Percentiles rank a stretch among this genome's conserved stretches.
Conservation (phyloP, 2,113 vertebrate genomes). For the Mirza zaza region DNA sequence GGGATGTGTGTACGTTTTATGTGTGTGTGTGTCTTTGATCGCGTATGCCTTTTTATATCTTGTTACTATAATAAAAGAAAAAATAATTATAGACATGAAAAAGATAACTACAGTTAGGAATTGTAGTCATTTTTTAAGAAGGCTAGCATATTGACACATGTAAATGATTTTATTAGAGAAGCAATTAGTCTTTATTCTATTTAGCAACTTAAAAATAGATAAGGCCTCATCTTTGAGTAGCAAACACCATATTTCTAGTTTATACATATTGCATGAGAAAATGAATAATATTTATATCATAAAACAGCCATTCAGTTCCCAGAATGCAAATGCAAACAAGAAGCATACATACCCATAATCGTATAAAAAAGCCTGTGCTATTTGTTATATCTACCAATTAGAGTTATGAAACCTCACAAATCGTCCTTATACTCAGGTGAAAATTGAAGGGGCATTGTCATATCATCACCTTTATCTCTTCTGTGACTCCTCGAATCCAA, state of each 20-base stretch:
- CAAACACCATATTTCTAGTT: not conserved
- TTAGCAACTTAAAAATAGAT: slow-evolving; percentile 13
- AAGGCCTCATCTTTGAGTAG: not conserved
- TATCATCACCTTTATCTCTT: not conserved
- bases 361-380: not conserved
- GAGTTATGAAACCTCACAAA: not conserved
- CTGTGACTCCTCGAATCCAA: not conserved
- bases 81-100: not conserved
- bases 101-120: not conserved
- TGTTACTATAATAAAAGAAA: not conserved
- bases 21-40: not conserved
- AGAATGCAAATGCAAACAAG: not conserved
- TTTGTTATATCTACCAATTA: not conserved
- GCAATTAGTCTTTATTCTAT: not conserved
- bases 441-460: not conserved
- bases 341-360: not conserved
- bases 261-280: not conserved
- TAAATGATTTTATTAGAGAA: not conserved
- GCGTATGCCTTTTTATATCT: not conserved
- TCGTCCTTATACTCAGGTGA: not conserved
- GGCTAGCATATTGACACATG: not conserved
- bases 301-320: not conserved
- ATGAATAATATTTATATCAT: not conserved
- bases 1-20: not conserved
- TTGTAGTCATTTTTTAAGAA: not conserved